phyloP scores from a whole-genome alignment of 2,888 invertebrate genomes.

The Lingula anatina region DNA sequence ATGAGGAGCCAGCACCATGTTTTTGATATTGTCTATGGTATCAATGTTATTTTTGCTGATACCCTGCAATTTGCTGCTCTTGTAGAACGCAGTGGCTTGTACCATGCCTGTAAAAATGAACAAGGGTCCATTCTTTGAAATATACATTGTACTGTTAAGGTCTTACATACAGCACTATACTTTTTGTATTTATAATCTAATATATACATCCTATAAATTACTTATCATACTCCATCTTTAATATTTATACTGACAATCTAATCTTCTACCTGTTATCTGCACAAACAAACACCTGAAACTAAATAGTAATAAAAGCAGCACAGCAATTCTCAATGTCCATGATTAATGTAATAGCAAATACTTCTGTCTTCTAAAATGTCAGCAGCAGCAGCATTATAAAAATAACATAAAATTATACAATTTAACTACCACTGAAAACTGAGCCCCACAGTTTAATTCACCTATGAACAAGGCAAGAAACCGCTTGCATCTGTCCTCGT shows the following conservation, averaged over 20 bases:
- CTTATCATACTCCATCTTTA: too few species aligned
- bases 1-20: slow-evolving; percentile 16
- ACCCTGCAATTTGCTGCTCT: slow-evolving; percentile 24
- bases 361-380: too few species aligned
- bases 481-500: slow-evolving; percentile 25
- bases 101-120: slow-evolving; percentile 17
- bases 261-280: not conserved
- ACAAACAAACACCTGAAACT: not conserved
- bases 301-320: too few species aligned
- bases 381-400: too few species aligned
- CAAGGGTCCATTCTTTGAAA: slow-evolving; percentile 3
- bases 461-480: slow-evolving; percentile 32
- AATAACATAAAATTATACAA: not conserved
- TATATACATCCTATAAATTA: too few species aligned
- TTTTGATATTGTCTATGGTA: slow-evolving; percentile 25
- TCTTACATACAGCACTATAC: too few species aligned
- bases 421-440: not conserved
- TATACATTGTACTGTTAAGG: not conserved
- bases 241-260: too few species aligned
- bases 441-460: slow-evolving; percentile 9
- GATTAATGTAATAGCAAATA: too few species aligned
- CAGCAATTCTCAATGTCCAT: too few species aligned
- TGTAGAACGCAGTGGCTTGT: slow-evolving; percentile 16
- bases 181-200: too few species aligned
- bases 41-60: slow-evolving; percentile 23